Base-by-base conservation (phyloP, 2,113 vertebrate genomes). In the Aptenodytes patagonicus region DNA sequence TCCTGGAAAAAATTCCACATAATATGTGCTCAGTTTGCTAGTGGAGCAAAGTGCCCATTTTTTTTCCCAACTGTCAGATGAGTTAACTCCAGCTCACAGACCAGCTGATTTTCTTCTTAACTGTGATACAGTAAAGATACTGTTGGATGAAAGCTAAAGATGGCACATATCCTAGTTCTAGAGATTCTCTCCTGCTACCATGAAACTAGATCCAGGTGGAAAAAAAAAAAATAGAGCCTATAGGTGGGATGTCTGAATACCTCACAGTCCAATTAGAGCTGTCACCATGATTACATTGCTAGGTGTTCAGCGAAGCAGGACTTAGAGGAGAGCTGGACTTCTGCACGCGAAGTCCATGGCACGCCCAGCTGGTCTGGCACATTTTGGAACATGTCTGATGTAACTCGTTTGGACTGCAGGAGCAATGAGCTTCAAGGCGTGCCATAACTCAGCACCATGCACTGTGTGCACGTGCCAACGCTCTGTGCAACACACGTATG, bases 401-500 rank as follows among this genome's bases (percentile, higher is more conserved):
- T 32, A 69, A 58, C 5, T 16, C 0, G 0, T 4, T 29, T 71
- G 11, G 14, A 11, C 21, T 28, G 31, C 42, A 58, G 52, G 46
- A 71, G 22, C 66, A 34, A 25, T 8, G 64, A 42, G 7, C n/a
- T 20, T 22, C 51, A 42, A 60, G 69, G 21, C 57, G 54, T 44
- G 54, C 9, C 3, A 7, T 64, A 25, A 36, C n/a, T 18, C 55
- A 32, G 19, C 52, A n/a, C 47, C n/a, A 28, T 34, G 49, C 38
- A 6, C 32, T 4, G 9, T 11, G 15, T 20, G n/a, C 2, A 0
- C 9, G 47, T 52, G 25, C 17, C 49, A 81, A 3, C 8, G 17
- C 60, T 19, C 34, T 29, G 15, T 32, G 31, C 31, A 36, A 1
- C 20, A 5, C 36, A 15, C 2, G 0, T 3, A 20, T 0, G 0